Evolutionary conservation across 2,113 vertebrate species (phyloP).

Genomic region (Equus quagga): DNA sequence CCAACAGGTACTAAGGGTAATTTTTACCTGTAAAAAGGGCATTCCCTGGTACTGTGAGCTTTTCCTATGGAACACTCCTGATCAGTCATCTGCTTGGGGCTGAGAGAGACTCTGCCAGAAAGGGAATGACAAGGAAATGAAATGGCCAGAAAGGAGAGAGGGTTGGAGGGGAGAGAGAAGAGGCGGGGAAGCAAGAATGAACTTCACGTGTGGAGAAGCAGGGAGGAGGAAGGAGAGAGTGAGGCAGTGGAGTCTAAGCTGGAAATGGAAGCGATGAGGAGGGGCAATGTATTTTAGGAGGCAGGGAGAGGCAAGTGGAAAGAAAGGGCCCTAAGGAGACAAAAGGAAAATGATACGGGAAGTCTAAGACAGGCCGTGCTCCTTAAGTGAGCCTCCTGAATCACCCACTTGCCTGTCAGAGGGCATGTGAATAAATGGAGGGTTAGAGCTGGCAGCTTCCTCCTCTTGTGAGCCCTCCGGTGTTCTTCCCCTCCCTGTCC

Average conservation of each 20-base stretch:
- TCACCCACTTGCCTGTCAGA: neutral
- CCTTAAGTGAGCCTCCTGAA: neutral
- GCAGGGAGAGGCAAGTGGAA: neutral
- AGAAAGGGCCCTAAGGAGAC: neutral
- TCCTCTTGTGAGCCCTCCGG: neutral
- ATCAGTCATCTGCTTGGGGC: neutral
- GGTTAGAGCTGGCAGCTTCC: neutral
- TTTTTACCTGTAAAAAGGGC: neutral
- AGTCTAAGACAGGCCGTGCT: neutral
- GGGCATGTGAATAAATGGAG: neutral
- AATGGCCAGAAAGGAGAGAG: neutral
- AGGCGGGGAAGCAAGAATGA: neutral
- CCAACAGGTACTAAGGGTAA: neutral
- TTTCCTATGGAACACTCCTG: neutral
- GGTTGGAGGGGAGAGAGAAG: too few species aligned
- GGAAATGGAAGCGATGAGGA: neutral
- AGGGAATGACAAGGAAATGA: neutral
- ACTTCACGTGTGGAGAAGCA: accelerated
- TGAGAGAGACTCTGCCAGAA: neutral
- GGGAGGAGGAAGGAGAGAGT: neutral
- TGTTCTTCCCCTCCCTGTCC: neutral
- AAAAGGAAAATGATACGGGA: slow-evolving; percentile 57
- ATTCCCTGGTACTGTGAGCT: neutral
- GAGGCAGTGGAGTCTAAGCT: neutral
- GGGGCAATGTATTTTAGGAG: neutral